phyloP scores from a whole-genome alignment of 2,113 vertebrate genomes.

The Reinhardtius hippoglossoides region DNA sequence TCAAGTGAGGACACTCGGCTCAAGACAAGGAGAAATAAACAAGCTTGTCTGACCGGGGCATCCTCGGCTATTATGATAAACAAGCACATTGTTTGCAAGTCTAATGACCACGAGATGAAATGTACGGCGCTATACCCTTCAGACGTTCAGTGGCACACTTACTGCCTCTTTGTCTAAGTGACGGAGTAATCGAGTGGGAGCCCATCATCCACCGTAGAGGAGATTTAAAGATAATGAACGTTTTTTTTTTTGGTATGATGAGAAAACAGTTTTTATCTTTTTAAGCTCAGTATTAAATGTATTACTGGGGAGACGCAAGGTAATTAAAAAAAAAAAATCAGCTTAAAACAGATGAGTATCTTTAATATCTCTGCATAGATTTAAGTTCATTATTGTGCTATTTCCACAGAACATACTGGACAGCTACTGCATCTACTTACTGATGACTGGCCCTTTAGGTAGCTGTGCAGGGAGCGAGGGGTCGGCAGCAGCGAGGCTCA shows the following conservation, averaged over 20 bases:
- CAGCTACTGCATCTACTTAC: too few relatives aligned
- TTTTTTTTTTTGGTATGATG: background rate
- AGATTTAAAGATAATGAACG: background rate
- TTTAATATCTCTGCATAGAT: background rate
- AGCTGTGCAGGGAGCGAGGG: too few relatives aligned
- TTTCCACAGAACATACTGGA: too few relatives aligned
- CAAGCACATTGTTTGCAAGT: constrained; percentile 73
- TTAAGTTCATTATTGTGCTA: too few relatives aligned
- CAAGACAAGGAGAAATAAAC: constrained; percentile 75
- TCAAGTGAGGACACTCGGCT: constrained; percentile 71
- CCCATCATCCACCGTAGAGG: background rate
- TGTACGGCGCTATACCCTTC: constrained; percentile 39
- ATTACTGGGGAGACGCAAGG: too few relatives aligned
- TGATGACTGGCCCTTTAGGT: too few relatives aligned
- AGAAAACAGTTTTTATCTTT: background rate
- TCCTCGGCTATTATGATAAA: constrained; percentile 72
- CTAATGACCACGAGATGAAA: constrained; percentile 67
- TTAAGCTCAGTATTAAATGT: too few relatives aligned
- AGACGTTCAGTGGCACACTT: constrained; percentile 37
- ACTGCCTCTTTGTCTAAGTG: constrained; percentile 38
- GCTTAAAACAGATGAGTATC: background rate
- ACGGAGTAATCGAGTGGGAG: background rate
- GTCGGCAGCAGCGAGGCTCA: too few relatives aligned
- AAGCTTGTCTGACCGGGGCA: constrained; percentile 67
- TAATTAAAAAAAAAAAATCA: too few relatives aligned